Conservation (phyloP, 2,888 invertebrate species). For the Thymelicus acteon region DNA sequence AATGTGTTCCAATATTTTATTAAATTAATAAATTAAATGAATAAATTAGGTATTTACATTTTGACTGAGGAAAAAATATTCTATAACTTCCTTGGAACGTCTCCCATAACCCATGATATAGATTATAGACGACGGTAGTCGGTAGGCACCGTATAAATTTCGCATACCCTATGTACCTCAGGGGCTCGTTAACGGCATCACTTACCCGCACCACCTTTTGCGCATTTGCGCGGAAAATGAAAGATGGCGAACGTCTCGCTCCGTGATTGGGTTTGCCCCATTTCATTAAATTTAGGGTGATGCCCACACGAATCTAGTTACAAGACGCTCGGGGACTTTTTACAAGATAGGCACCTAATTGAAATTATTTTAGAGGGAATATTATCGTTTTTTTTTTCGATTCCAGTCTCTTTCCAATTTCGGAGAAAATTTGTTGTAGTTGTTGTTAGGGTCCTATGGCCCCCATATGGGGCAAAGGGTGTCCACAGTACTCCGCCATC, state of each 20-base stretch:
- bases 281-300: conserved; percentile 42
- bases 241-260: conserved; percentile 37
- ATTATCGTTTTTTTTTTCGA: too few relatives aligned
- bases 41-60: too few relatives aligned
- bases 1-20: too few relatives aligned
- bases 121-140: neutral
- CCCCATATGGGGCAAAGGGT: too few relatives aligned
- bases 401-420: too few relatives aligned
- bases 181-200: conserved; percentile 2
- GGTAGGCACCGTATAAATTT: conserved; percentile 4
- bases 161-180: neutral
- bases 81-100: neutral
- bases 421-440: too few relatives aligned
- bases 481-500: too few relatives aligned
- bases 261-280: conserved; percentile 39
- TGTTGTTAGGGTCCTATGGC: too few relatives aligned
- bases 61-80: too few relatives aligned
- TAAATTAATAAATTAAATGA: too few relatives aligned
- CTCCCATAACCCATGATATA: neutral
- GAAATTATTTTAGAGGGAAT: neutral
- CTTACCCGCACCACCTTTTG: conserved; percentile 32
- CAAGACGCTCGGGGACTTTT: neutral
- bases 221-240: conserved; percentile 44
- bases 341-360: neutral
- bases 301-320: conserved; percentile 28